Evolutionary conservation across 2,888 invertebrate species (phyloP), one percentile per base, ranked within the genome.

Genomic region (Pecten maximus): DNA sequence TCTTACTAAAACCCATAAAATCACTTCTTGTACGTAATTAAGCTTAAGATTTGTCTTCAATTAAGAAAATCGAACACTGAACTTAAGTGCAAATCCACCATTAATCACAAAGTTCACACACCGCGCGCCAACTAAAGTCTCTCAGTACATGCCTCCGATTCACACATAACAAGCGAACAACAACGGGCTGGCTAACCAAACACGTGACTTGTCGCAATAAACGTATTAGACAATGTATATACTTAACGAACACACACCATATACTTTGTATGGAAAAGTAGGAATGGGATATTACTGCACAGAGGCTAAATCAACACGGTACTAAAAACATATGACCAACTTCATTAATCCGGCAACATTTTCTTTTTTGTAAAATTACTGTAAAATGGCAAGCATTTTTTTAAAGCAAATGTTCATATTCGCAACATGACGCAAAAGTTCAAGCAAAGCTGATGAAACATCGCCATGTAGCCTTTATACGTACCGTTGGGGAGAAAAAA

Each of bases 21-120:
- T 74, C 74, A 74, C 74, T 74, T 74, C 74, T 74, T 74, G 74
- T 74, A 74, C 35, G 74, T 74, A 74, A 74, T 74, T 74, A 74
- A 74, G 74, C 74, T 74, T 74, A 28, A 74, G 74, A 74, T 74
- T 74, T 74, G 74, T 74, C 74, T 74, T 74, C 74, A 74, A 74
- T 74, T 74, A 74, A 74, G 74, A 74, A 74, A 74, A 74, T 74
- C 74, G 74, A 74, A 74, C 74, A 74, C 74, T 74, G 74, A 74
- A 35, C 74, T 35, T 74, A 35, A 35, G 74, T 74, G 74, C 74
- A 74, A 35, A 74, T 28, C 74, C 8, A 35, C 35, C 74, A 74
- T 74, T 74, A 74, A 74, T 74, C 74, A 74, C 74, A 74, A 74
- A 35, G 74, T 74, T 74, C 74, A 74, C 74, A 74, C 74, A 74